Base-by-base conservation (phyloP, 2,888 invertebrate species). In the Cyclophora punctaria region DNA sequence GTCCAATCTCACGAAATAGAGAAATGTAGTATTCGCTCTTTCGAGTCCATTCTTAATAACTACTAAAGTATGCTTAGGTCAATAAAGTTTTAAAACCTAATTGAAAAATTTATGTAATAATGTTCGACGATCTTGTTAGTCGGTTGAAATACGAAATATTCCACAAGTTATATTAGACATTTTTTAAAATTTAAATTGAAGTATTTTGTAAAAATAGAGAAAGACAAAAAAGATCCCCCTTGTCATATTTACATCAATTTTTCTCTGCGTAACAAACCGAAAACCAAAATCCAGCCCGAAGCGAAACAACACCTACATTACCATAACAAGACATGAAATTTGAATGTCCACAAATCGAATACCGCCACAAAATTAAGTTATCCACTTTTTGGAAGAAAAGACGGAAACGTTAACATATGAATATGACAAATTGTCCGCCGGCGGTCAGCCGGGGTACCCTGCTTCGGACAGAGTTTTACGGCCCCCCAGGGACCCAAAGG, bases 371-470 rank as follows among this genome's bases (percentile, higher is more conserved):
- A 84, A 87, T 86, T 83, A 85, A 86, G 85, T 86, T 88, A 87
- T 83, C 84, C 83, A 82, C 83, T 86, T 87, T 88, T 87, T 85
- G 84, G 82, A 86, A 86, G 86, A 87, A 86, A 86, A 87, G 86
- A 84, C 82, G 85, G 77, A 65, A 81, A 83, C 83, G 87, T 88
- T 88, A 87, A 88, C 88, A 87, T 88, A 88, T 88, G 88, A 89
- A 89, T 89, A 89, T 89, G 89, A 89, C 89, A 89, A 89, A 89
- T 88, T 88, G 89, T 86, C 76, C 76, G 81, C 67, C 73, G 73
- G 78, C 75, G 83, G 83, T 79, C 80, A 75, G 80, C 73, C 68
- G 73, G 77, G 76, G 71, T 76, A 75, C 74, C 75, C 81, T 62
- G 71, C 69, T 77, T 73, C 77, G 75, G 75, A 61, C 80, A 63